These are phyloP conservation scores for Neogale vison DNA, from an alignment of 2,113 vertebrate genomes.

Conservation along the genomic window DNA sequence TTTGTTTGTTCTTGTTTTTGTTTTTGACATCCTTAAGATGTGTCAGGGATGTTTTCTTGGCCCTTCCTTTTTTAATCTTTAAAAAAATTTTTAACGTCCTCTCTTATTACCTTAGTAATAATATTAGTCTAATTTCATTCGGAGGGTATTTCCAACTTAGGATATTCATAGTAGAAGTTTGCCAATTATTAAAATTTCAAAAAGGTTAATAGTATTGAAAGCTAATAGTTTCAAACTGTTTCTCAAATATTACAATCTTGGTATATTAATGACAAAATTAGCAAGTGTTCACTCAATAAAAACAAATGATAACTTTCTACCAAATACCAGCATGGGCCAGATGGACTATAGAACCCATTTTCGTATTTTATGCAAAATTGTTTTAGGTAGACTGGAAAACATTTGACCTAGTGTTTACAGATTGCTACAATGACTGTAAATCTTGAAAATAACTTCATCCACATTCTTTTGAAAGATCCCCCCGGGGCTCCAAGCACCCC, in stretches of 20 bases:
- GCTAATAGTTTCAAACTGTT: neutral
- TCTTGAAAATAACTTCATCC: neutral
- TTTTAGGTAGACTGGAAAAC: neutral
- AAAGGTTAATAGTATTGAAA: neutral
- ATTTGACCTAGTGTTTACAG: neutral
- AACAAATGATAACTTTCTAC: neutral
- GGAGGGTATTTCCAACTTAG: neutral
- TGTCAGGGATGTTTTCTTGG: slow-evolving; percentile 49
- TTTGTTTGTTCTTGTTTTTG: neutral
- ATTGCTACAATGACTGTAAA: neutral
- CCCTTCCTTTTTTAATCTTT: neutral
- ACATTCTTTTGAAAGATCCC: too few species aligned
- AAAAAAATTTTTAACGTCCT: neutral
- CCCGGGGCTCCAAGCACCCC: too few species aligned
- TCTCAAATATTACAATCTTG: neutral
- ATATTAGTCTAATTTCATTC: slow-evolving; percentile 30
- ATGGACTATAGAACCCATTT: neutral
- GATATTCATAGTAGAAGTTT: neutral
- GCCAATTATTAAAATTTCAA: neutral
- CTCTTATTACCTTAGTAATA: slow-evolving; percentile 43
- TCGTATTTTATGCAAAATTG: neutral
- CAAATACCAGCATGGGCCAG: neutral
- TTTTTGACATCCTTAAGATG: neutral
- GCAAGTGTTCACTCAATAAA: neutral
- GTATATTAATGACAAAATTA: neutral